Base-by-base conservation (phyloP, 1,140 invertebrate genomes). In the Geopemphigus sp. region DNA sequence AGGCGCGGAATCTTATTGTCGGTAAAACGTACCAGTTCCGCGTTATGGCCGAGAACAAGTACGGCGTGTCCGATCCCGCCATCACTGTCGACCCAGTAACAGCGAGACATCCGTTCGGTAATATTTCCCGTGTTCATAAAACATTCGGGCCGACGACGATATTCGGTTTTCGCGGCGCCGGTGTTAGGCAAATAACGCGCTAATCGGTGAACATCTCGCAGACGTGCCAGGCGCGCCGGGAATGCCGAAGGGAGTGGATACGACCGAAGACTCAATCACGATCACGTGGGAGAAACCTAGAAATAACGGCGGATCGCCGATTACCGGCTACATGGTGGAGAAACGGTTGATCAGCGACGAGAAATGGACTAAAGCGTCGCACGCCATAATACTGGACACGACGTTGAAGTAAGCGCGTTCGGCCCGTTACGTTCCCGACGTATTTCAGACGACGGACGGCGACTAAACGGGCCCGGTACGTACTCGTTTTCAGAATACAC, bases 31-130 rank as follows among this genome's bases (percentile, higher is more conserved):
- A 99, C 85, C 97, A 99, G 83, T 99, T 99, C 90, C 90, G 97
- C 81, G 97, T 99, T 2, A 93, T 96, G 89, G 97, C 97, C 76
- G 97, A 99, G 86, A 99, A 99, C 86, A 91, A 95, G 84, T 96
- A 98, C 84, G 98, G 97, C 56, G 91, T 93, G 80, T 97, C 96
- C 39, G 97, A 99, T 82, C 95, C 96, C 11, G 92, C 92, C 14
- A 90, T 89, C 50, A 97, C 95, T 0, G 89, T 89, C 22, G 94
- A 97, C 85, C 92, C 96, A 17, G 94, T 98, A 82, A 90, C 90
- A 82, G 96, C 97, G 0, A 94, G 95, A 87, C 94, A 97, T 93
- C 96, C 97, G 83, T 99, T 97, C 87, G 95, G 90, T 90, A 82
- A 84, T 84, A 39, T 83, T 64, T 53, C 19, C 57, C 24, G 15